Base-by-base conservation (phyloP, 2,888 invertebrate genomes). In the Sarcophaga caerulescens region DNA sequence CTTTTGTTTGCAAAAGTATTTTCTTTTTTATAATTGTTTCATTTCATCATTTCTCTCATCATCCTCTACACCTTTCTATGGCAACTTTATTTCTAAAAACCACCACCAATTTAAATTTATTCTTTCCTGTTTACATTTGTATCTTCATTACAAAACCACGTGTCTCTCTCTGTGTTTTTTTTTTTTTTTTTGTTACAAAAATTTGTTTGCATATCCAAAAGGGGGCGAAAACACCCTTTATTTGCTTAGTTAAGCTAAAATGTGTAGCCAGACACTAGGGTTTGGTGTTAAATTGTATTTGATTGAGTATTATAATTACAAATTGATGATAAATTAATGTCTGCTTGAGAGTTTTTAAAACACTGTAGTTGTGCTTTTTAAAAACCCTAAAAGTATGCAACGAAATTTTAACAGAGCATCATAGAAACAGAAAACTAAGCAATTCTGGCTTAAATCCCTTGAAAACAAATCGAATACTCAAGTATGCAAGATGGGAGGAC, bases 271-370 rank as follows among this genome's bases (percentile, higher is more conserved):
- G 52, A 59, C 77, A 17, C 68, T 35, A 77, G 60, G 73, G 85
- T 35, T 35, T 35, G 83, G 82, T 86, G 85, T 83, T 73, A 60
- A 83, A 77, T 77, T 75, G 11, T 78, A 86, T 74, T 86, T 86
- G 80, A 84, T 81, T 69, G 83, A 83, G 85, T 86, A 86, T 86
- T 81, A 84, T 81, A 86, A 86, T 84, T 86, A 86, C 85, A 83
- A 84, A 81, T 86, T 86, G 70, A 86, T 84, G 81, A 62, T 74
- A 85, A 83, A 82, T 82, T 85, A 66, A 82, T 78, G 78, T 74
- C 35, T 52, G 62, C 63, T 17, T 65, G 60, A 76, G 69, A 62
- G 47, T 68, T 74, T 69, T 69, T 8, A 10, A 10, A 35, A 35
- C 35, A 35, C 35, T 35, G 10, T 10, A 35, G 8, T 10, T 35